Base-by-base conservation (phyloP, 2,797 vertebrate genomes). In the Enteromius viviparus region DNA sequence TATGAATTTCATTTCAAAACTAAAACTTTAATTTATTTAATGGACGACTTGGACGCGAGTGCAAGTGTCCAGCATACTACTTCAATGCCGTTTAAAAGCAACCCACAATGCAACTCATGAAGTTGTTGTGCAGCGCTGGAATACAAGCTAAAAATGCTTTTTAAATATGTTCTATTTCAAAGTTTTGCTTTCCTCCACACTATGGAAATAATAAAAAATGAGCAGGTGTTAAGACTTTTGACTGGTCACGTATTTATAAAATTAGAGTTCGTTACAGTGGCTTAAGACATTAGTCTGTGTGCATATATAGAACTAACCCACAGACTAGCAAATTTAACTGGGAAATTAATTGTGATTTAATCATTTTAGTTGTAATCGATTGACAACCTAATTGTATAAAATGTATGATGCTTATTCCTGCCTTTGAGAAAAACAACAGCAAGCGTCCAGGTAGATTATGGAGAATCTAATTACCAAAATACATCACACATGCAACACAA, bases 401-500 rank as follows among this genome's bases (percentile, higher is more conserved):
- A 76, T 76, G 51, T 58, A 76, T 58, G 12, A 76, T 40, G 19
- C 34, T 34, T 34, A 32, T 34, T 74, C 29, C 26, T 19, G 19
- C 45, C 23, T 53, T 80, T n/a, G 51, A 71, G 8, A 42, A 80
- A 19, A 15, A 17, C 58, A 65, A 21, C 42, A 65, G 53, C 64
- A 71, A 76, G 15, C 29, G 45, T 72, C 40, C 42, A 68, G 14
- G 6, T 17, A 66, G 55, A 78, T 34, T 29, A 29, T 60, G 55
- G 26, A 72, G 66, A 74, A 65, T 34, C 17, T 49, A 40, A 75
- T 80, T 42, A 76, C 72, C 9, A 19, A 85, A 66, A 81, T 76
- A 69, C 21, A 80, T 78, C 26, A 60, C 60, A 53, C 14, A 76
- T n/a, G 58, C 49, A n/a, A 21, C 47, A 69, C 47, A 14, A 40